Evolutionary conservation across 2,113 vertebrate species (phyloP), one percentile per base, ranked within the genome.

Genomic region (Vulpes lagopus): DNA sequence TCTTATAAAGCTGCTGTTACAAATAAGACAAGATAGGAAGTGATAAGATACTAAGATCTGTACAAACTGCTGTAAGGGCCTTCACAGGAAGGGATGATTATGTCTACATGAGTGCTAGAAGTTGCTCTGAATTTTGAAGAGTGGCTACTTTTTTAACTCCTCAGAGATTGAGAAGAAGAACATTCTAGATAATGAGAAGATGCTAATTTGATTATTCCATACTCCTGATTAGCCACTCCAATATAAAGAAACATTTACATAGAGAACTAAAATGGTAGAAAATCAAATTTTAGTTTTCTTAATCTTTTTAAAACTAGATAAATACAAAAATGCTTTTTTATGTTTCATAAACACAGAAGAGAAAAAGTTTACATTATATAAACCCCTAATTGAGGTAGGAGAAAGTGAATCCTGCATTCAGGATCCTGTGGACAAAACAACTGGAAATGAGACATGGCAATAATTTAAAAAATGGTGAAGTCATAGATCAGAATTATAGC

Each of bases 231-330:
- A 96, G 4, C 30, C 60, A 89, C n/a, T 64, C 22, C 38, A 60
- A 30, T 11, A 14, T 69, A 82, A 71, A 57, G 35, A 57, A 49
- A 76, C 11, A 86, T 89, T 92, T 80, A 64, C 30, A 80, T 65
- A 79, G 20, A 79, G 27, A 79, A 65, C 17, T 59, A 49, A 85
- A 89, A 57, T 59, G 5, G 5, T 59, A 1, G 35, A 57, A 85
- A 96, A 79, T 69, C 15, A 71, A 71, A 78, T 30, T 38, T 97
- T 69, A 69, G 25, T 96, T 80, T 81, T 88, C 20, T 62, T 53
- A 10, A 76, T 87, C 30, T 23, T 88, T 86, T 71, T 35, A 51
- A 87, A 82, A 64, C 23, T 32, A 81, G 5, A 11, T 81, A 91
- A 81, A 80, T 64, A 53, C 15, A 60, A 51, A 74, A 12, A 49